These are phyloP conservation scores for Eupithecia abbreviata DNA, from an alignment of 2,888 invertebrate species.

Conservation along the genomic window DNA sequence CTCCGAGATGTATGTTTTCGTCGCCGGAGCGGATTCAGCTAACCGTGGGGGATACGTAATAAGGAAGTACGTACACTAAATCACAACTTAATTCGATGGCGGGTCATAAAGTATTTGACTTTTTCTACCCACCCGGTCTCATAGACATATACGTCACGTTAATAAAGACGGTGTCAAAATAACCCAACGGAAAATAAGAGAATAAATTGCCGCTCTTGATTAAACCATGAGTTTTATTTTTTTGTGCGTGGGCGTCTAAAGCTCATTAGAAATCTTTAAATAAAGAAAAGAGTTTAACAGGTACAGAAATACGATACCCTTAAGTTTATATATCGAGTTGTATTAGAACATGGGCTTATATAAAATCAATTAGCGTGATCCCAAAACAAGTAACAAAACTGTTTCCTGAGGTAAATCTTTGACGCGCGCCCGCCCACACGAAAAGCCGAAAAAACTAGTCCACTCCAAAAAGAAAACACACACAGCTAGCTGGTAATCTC, in stretches of 20 bases:
- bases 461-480: slow-evolving; percentile 55
- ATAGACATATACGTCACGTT: too few relatives aligned
- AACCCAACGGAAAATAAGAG: slow-evolving; percentile 1
- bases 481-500: slow-evolving; percentile 26
- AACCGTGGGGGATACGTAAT: too few relatives aligned
- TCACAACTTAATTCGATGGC: too few relatives aligned
- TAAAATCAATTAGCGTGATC: slow-evolving; percentile 62
- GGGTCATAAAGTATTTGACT: too few relatives aligned
- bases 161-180: too few relatives aligned
- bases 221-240: slow-evolving; percentile 20
- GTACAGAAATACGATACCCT: slow-evolving; percentile 6
- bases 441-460: slow-evolving; percentile 67
- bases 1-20: too few relatives aligned
- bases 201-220: slow-evolving; percentile 17
- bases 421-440: slow-evolving; percentile 80
- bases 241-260: slow-evolving; percentile 4
- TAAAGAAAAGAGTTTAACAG: slow-evolving; percentile 16
- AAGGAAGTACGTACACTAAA: too few relatives aligned
- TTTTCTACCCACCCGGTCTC: too few relatives aligned
- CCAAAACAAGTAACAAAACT: slow-evolving; percentile 77
- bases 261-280: slow-evolving; percentile 14
- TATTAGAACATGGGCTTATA: slow-evolving; percentile 39
- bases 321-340: slow-evolving; percentile 1
- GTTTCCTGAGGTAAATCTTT: slow-evolving; percentile 70
- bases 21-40: too few relatives aligned